phyloP scores from a whole-genome alignment of 2,113 vertebrate species.

The Montifringilla adamsi region DNA sequence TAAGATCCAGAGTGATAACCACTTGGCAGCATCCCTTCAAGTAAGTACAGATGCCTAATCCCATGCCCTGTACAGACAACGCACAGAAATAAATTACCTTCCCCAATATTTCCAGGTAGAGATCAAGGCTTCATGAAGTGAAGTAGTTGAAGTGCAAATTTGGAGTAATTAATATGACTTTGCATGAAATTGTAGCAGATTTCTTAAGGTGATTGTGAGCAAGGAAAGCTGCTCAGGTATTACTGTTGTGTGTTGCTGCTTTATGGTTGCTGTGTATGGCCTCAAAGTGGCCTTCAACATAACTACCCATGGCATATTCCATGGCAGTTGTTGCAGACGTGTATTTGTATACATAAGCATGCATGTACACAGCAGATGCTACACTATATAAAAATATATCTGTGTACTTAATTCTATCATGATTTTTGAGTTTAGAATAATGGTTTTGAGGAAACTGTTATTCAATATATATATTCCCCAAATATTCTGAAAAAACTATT shows the following conservation, averaged over 20 bases:
- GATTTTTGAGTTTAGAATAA: neutral
- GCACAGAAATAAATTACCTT: neutral
- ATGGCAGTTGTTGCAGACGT: neutral
- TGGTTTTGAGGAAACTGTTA: neutral
- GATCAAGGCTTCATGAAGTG: neutral
- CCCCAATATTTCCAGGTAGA: neutral
- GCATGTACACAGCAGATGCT: neutral
- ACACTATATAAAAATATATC: neutral
- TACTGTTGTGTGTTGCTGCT: neutral
- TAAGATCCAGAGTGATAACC: neutral
- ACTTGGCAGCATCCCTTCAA: neutral
- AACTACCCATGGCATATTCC: neutral
- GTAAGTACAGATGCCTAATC: neutral
- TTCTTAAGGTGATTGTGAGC: neutral
- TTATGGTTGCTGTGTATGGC: neutral
- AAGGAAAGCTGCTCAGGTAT: neutral
- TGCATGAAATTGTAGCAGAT: neutral
- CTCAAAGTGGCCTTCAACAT: neutral
- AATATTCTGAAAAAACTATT: neutral
- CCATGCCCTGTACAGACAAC: neutral
- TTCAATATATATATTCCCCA: neutral
- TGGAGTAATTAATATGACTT: neutral
- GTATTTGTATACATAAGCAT: neutral
- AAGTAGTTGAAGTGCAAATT: neutral
- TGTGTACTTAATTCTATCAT: neutral